Evolutionary conservation across 2,797 vertebrate genomes (phyloP), one percentile per base, ranked within the genome.

Genomic region (Sus cebifrons): DNA sequence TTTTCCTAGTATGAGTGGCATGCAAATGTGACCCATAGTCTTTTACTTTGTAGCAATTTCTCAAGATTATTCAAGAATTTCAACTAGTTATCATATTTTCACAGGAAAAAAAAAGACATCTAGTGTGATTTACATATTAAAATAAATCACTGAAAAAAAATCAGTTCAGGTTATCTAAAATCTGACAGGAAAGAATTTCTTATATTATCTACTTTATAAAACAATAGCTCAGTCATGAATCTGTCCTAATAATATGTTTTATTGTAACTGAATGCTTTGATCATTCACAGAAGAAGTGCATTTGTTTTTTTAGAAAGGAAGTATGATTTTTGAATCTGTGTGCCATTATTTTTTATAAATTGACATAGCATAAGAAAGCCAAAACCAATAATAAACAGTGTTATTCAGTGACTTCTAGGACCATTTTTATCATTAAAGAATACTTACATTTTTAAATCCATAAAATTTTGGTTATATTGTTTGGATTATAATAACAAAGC

Each of bases 141-240:
- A 97, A 97, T 96, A 98, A 97, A 93, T 98, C 97, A 96, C 52
- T 79, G 75, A 98, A 79, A 29, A 97, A 86, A 96, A 97, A 96
- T 96, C 70, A 89, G 29, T 97, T 98, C 32, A 54, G 71, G 21
- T 96, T 77, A 97, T 97, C 96, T 97, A 97, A 95, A 86, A 86
- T 71, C 21, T 97, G 95, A 96, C 97, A 98, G 84, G 90, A 90
- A 94, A 97, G 87, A 95, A 97, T 91, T 97, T 97, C 64, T 91
- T 95, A 89, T 89, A 77, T 97, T 95, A 97, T 70, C 92, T 70
- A 96, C 87, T 86, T 81, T 86, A 97, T 89, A 97, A 98, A 98
- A 98, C 93, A 98, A 79, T 54, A 96, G 29, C 13, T 89, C 91
- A 96, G 92, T 96, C 93, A 94, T 97, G 94, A 98, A 97, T 97